A percentile compares a stretch with the other conserved stretches of the same genome.
phyloP scores from a whole-genome alignment of 2,888 invertebrate genomes.

The Erebia epiphron region DNA sequence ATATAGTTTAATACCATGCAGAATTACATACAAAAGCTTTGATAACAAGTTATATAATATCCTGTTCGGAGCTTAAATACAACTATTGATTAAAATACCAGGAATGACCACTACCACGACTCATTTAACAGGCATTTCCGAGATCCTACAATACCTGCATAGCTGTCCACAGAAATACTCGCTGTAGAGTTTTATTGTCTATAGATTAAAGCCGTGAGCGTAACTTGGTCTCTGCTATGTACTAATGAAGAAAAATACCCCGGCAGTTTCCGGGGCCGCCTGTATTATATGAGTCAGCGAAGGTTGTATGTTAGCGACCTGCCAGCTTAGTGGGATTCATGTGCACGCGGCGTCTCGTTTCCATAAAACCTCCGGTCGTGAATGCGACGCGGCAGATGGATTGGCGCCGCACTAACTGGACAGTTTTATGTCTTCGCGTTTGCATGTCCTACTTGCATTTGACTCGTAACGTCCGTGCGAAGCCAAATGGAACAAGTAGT shows the following conservation, averaged over 20 bases:
- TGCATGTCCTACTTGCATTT: slow-evolving; percentile 9
- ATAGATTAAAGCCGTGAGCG: not conserved
- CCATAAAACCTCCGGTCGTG: slow-evolving; percentile 10
- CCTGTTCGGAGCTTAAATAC: not conserved
- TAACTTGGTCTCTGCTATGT: slow-evolving; percentile 5
- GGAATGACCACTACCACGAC: not conserved
- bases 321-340: not conserved
- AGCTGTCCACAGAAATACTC: not conserved
- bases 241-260: slow-evolving; percentile 22
- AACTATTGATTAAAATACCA: not conserved
- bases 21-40: not conserved
- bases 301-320: not conserved
- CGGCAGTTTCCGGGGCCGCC: not conserved
- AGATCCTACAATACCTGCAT: not conserved
- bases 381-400: slow-evolving; percentile 25
- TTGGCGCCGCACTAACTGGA: slow-evolving; percentile 12
- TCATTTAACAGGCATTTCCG: slow-evolving; percentile 3
- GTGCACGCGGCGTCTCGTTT: not conserved
- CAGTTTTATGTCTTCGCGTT: slow-evolving; percentile 24
- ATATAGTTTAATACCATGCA: too few relatives aligned
- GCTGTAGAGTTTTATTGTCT: not conserved
- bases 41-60: not conserved
- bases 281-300: not conserved
- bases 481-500: not conserved
- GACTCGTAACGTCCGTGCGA: not conserved